phyloP scores from a whole-genome alignment of 2,888 invertebrate species.

The Mantis religiosa region DNA sequence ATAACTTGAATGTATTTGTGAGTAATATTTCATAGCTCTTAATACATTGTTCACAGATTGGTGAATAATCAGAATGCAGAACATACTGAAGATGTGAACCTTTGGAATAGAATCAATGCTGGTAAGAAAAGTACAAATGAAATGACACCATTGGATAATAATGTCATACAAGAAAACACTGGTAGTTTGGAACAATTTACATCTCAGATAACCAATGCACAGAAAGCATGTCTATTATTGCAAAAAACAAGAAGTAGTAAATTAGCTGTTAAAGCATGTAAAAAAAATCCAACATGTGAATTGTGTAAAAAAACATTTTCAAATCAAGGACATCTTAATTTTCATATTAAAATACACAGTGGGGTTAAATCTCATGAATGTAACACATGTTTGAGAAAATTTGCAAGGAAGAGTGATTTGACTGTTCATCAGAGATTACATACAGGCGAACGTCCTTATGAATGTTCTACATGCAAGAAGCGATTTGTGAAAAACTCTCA shows the following conservation, averaged over 20 bases:
- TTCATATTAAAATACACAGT: slow-evolving; percentile 39
- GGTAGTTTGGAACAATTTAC: not conserved
- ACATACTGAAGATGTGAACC: not conserved
- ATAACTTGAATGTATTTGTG: no score
- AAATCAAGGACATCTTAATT: slow-evolving; percentile 34
- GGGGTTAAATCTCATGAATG: slow-evolving; percentile 40
- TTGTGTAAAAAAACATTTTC: slow-evolving; percentile 15
- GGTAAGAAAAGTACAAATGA: not conserved
- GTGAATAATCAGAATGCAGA: not conserved
- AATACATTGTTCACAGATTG: not conserved
- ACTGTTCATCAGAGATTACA: slow-evolving; percentile 40
- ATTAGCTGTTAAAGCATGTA: not conserved
- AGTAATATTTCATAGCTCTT: no score
- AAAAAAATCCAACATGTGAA: not conserved
- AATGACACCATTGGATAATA: not conserved
- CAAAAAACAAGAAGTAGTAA: not conserved
- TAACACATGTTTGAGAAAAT: slow-evolving; percentile 36
- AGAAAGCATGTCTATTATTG: not conserved
- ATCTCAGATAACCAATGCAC: not conserved
- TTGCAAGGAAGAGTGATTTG: slow-evolving; percentile 16
- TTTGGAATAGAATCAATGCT: not conserved
- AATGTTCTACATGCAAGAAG: slow-evolving; percentile 49
- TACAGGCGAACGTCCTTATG: slow-evolving; percentile 52
- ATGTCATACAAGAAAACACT: not conserved
- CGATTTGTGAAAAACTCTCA: slow-evolving; percentile 27